phyloP scores from a whole-genome alignment of 2,888 invertebrate species.

The Dryadula phaetusa region DNA sequence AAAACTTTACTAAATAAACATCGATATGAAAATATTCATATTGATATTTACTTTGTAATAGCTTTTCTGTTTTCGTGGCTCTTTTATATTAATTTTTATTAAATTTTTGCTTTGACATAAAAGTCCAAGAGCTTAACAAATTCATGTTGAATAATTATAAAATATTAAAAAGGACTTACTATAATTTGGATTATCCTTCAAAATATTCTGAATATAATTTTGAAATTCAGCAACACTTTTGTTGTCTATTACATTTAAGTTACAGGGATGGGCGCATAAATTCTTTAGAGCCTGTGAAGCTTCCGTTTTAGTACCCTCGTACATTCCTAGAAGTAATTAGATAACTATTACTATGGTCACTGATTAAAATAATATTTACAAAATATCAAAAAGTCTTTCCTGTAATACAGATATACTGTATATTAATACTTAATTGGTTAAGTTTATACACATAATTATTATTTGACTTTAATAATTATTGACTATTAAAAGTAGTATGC shows the following conservation, averaged over 20 bases:
- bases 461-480: not conserved
- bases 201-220: slow-evolving; percentile 69
- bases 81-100: not conserved
- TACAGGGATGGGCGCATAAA: slow-evolving; percentile 74
- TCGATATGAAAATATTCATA: slow-evolving; percentile 26
- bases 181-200: slow-evolving; percentile 77
- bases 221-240: slow-evolving; percentile 83
- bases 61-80: slow-evolving; percentile 15
- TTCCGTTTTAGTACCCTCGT: slow-evolving; percentile 81
- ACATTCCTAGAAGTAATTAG: slow-evolving; percentile 52
- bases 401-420: not conserved
- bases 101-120: not conserved
- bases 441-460: not conserved
- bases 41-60: slow-evolving; percentile 31
- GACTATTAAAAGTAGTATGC: not conserved
- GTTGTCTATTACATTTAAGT: slow-evolving; percentile 87
- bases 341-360: not conserved
- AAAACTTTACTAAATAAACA: slow-evolving; percentile 28
- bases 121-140: slow-evolving; percentile 6
- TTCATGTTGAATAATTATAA: not conserved
- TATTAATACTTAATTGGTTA: not conserved
- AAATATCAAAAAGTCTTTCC: not conserved
- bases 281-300: slow-evolving; percentile 79
- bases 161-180: slow-evolving; percentile 66
- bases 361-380: not conserved